These are phyloP conservation scores for Odontamblyopus rebecca DNA, from an alignment of 2,797 vertebrate genomes.

Conservation along the genomic window DNA sequence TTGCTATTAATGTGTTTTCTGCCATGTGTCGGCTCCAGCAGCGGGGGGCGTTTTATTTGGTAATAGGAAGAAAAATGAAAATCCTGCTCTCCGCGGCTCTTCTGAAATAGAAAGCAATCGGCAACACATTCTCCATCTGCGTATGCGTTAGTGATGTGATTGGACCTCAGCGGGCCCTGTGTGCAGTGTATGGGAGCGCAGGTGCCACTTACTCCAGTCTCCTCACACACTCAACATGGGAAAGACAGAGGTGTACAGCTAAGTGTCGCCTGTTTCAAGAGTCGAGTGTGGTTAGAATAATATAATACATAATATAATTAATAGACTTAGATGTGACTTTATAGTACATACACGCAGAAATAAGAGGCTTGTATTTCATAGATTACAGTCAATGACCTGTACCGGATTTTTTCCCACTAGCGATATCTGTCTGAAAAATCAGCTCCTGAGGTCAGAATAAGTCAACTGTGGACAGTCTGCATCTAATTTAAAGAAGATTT, in stretches of 20 bases:
- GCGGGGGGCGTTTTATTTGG: conserved; percentile 43
- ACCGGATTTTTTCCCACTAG: no score
- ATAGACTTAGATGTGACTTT: background rate
- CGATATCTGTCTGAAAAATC: no score
- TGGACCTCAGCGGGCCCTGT: background rate
- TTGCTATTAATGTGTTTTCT: conserved; percentile 42
- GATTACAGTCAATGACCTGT: no score
- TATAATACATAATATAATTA: background rate
- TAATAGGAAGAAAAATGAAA: conserved; percentile 63
- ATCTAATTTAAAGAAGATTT: no score
- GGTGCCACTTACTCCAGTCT: conserved; percentile 9
- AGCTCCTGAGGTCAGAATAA: no score
- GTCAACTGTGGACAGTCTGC: no score
- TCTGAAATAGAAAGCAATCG: conserved; percentile 45
- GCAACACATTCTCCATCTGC: conserved; percentile 42
- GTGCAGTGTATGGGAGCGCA: background rate
- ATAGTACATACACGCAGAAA: background rate
- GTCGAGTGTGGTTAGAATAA: background rate
- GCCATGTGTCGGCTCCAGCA: conserved; percentile 34
- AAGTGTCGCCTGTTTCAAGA: background rate
- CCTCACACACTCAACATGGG: background rate
- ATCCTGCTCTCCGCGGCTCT: conserved; percentile 36
- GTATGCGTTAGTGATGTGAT: conserved; percentile 39
- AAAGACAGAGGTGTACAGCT: background rate
- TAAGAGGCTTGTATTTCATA: no score